Conservation (phyloP, 1,140 invertebrate genomes). For the Polyergus mexicanus region DNA sequence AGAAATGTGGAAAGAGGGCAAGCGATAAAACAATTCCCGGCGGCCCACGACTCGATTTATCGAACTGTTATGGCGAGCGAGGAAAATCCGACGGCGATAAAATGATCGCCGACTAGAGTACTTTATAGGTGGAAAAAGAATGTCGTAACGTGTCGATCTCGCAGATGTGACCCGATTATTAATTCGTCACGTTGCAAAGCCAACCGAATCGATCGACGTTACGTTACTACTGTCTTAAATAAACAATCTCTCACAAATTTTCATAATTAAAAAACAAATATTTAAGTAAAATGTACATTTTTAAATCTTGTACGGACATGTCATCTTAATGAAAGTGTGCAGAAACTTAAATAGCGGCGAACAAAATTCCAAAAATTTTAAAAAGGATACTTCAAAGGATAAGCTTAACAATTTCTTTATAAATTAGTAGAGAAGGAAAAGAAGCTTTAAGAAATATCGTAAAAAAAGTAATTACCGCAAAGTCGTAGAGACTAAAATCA, state of each 20-base stretch:
- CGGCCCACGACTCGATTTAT: slow-evolving; percentile 42
- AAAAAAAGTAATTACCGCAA: neutral
- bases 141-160: neutral
- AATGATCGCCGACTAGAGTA: slow-evolving; percentile 40
- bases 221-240: neutral
- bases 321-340: neutral
- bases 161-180: slow-evolving; percentile 29
- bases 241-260: neutral
- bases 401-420: neutral
- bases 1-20: neutral
- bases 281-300: neutral
- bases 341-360: neutral
- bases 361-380: neutral
- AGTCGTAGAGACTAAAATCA: neutral
- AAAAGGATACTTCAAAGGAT: neutral
- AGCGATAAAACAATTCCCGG: slow-evolving; percentile 51
- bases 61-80: slow-evolving; percentile 47
- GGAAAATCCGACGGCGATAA: slow-evolving; percentile 43
- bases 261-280: neutral
- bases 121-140: slow-evolving; percentile 2
- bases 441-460: neutral
- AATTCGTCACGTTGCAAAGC: slow-evolving; percentile 23
- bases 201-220: neutral
- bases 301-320: neutral
- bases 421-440: neutral